Base-by-base conservation (phyloP, 1,140 invertebrate species). In the Ceratina japonica region DNA sequence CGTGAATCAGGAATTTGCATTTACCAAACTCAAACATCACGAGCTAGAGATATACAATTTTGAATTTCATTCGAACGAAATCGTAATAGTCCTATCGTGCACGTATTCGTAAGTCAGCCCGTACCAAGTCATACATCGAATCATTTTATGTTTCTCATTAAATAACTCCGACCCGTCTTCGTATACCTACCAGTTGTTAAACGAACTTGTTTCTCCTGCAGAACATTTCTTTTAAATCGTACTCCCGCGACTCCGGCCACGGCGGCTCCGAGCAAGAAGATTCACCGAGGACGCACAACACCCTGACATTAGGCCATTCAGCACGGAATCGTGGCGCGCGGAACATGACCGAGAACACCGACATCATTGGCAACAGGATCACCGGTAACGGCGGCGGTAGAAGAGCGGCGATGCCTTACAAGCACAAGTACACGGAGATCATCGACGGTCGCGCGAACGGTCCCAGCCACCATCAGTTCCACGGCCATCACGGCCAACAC, bases 151-250 rank as follows among this genome's bases (percentile, higher is more conserved):
- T 76, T 59, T n/a, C 15, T 31, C 61, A 22, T 24, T 4, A 51
- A 22, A 54, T 5, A 12, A 27, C 2, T 31, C 49, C 49, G 7
- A n/a, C 16, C 5, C 18, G 2, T 24, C 22, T 1, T 8, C 18
- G 3, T 3, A 2, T 0, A 3, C n/a, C 12, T 12, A 18, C 2
- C 49, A 15, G 18, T 37, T 1, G 22, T 54, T 61, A 44, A 74
- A 74, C 52, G 3, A 58, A 59, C 83, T 75, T 82, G 84, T 90
- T 87, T 90, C 91, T 88, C 81, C 91, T 91, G 83, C 94, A 95
- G 95, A 95, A 95, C 94, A 95, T 94, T 94, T 95, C 94, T 93
- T 95, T 94, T 94, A 95, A 95, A 87, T 95, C 94, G 54, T 94
- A 94, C 87, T 94, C 94, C 81, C 93, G 94, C 79, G 93, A 95